Evolutionary conservation across 2,113 vertebrate genomes (phyloP), one percentile per base, ranked within the genome.

Genomic region (Aleadryas rufinucha): DNA sequence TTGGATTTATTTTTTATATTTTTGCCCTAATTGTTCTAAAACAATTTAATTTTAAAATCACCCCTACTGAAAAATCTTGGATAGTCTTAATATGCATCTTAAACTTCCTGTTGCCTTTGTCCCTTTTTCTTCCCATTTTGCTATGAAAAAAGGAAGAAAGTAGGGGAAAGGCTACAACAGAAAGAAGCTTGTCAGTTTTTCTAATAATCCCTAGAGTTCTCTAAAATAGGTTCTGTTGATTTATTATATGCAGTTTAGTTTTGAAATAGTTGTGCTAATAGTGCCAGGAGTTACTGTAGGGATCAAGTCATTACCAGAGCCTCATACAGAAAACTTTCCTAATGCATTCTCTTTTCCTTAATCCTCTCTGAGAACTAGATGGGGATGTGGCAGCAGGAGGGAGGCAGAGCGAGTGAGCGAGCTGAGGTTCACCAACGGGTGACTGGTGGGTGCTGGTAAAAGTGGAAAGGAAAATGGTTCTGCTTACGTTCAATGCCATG

Each of bases 1-100:
- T 28, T 35, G 1, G 22, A 30, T 79, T 84, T 56, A 2, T 42
- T 87, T 91, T 83, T 56, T 26, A 16, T 61, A 16, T 70, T 64
- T 87, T 70, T 61, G 7, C 74, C 35, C 87, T 91, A 83, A 63
- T 85, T 74, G 37, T 96, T 70, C 93, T 92, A 90, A 91, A 80
- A 31, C 75, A 53, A 69, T 91, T 93, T 64, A 15, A 60, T 70
- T 91, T 95, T 47, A 47, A 94, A 71, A 83, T 79, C 82, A 69
- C 37, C 50, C 82, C 42, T 91, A 77, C 39, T 74, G 54, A 57
- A 95, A 95, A 79, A 76, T 79, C 61, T 66, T 57, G 75, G 56
- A 41, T 82, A 79, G 72, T 79, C 66, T 79, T 90, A 64, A 59
- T 70, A 89, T 4, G 39, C 24, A 4, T 88, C 89, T 93, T 83